These are phyloP conservation scores for Procavia capensis DNA, from an alignment of 2,113 vertebrate species.

Conservation along the genomic window DNA sequence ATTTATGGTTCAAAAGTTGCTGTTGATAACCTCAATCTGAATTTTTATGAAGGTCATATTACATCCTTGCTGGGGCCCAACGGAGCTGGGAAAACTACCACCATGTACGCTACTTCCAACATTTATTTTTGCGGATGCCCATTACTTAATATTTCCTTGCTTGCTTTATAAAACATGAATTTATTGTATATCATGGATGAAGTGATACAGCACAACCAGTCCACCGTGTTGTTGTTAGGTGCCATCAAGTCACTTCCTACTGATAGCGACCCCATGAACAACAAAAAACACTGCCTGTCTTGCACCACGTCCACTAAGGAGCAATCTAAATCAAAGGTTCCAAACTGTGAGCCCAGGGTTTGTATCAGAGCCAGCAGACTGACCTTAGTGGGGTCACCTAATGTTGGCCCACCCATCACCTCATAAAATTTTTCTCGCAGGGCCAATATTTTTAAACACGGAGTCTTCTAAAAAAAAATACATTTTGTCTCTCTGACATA, in stretches of 20 bases:
- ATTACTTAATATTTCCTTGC: not conserved
- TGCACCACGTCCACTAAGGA: no score
- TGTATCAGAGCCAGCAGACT: not conserved
- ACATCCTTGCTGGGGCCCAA: conserved; percentile 97
- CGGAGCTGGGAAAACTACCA: conserved; percentile 98
- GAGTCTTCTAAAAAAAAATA: not conserved
- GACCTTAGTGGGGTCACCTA: not conserved
- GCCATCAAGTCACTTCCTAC: no score
- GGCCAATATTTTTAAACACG: not conserved
- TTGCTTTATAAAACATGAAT: not conserved
- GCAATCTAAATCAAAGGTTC: not conserved
- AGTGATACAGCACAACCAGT: not conserved
- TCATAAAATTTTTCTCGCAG: not conserved
- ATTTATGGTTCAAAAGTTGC: conserved; percentile 91
- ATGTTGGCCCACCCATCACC: not conserved
- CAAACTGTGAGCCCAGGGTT: not conserved
- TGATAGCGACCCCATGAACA: no score
- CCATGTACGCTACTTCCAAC: conserved; percentile 89
- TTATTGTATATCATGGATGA: not conserved
- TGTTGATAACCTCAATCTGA: conserved; percentile 94
- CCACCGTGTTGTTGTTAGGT: no score
- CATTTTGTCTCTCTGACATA: not conserved
- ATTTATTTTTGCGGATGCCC: not conserved
- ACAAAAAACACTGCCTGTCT: no score
- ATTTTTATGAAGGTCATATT: conserved; percentile 96